A percentile compares a stretch with the other conserved stretches of the same genome.
Evolutionary conservation across 1,140 invertebrate genomes (phyloP).

Genomic region (Neomicropteryx cornuta): DNA sequence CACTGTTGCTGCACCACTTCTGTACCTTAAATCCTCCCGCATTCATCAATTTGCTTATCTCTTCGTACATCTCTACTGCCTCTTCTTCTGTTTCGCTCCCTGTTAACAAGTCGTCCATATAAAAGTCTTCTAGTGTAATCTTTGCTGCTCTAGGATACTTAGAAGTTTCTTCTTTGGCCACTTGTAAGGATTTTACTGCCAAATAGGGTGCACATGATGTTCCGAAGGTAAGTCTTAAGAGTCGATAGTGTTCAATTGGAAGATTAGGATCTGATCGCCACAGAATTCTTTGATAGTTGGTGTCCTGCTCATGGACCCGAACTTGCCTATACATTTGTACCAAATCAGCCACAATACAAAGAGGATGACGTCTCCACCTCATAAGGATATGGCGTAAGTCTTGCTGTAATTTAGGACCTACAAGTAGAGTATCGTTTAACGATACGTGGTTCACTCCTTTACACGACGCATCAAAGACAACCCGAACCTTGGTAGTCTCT

Average conservation of each 20-base stretch:
- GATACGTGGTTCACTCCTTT: slow-evolving; percentile 22
- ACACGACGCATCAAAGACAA: slow-evolving; percentile 24
- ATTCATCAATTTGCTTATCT: slow-evolving; percentile 15
- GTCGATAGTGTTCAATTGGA: slow-evolving; percentile 12
- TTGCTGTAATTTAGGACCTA: slow-evolving; percentile 30
- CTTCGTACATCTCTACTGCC: slow-evolving; percentile 12
- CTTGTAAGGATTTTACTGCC: slow-evolving; percentile 17
- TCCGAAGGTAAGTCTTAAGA: slow-evolving; percentile 24
- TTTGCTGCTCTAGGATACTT: slow-evolving; percentile 15
- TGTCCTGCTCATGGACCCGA: slow-evolving; percentile 17
- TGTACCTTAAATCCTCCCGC: slow-evolving; percentile 17
- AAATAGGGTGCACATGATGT: slow-evolving; percentile 24
- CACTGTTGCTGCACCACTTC: slow-evolving; percentile 17
- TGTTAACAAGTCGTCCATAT: slow-evolving; percentile 26
- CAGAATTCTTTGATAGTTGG: slow-evolving; percentile 27
- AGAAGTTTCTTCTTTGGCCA: slow-evolving; percentile 20
- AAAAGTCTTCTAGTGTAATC: slow-evolving; percentile 21
- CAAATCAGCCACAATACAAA: slow-evolving; percentile 30
- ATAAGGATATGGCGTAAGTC: slow-evolving; percentile 28
- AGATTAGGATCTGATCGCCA: slow-evolving; percentile 19
- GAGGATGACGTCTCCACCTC: slow-evolving; percentile 24
- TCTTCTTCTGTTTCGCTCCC: slow-evolving; percentile 17
- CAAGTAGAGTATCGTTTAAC: slow-evolving; percentile 26
- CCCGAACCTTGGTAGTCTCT: slow-evolving; percentile 19
- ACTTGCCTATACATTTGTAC: slow-evolving; percentile 29